Conservation (phyloP, 2,113 vertebrate species). For the Varanus salvator region DNA sequence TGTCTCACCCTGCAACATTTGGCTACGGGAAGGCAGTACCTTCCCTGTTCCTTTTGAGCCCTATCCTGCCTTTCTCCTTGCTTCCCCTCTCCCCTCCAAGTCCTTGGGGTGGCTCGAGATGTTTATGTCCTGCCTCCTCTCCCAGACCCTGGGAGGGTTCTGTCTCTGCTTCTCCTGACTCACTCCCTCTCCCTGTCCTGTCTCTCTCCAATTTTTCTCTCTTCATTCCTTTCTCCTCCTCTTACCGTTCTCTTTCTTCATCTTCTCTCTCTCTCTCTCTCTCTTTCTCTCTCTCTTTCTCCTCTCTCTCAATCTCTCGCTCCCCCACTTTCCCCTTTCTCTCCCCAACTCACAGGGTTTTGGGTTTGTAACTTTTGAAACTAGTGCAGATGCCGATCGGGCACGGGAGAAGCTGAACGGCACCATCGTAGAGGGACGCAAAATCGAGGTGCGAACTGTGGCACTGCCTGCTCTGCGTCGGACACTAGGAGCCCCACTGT, state of each 20-base stretch:
- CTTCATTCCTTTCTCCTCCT: constrained; percentile 14
- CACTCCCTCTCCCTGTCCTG: constrained; percentile 27
- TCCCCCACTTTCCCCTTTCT: constrained; percentile 74
- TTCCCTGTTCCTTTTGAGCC: constrained; percentile 15
- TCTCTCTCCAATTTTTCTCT: constrained; percentile 7
- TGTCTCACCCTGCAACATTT: background rate
- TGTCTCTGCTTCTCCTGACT: constrained; percentile 38
- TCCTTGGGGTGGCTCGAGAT: constrained; percentile 42
- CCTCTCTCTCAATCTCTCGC: constrained; percentile 57
- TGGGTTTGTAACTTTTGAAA: constrained; percentile 99
- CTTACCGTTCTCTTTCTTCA: background rate
- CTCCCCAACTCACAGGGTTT: constrained; percentile 82
- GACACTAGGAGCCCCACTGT: constrained; percentile 1
- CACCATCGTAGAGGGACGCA: constrained; percentile 99
- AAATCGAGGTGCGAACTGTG: constrained; percentile 96
- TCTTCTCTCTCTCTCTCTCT: background rate
- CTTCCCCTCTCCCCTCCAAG: constrained; percentile 62
- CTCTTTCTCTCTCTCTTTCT: background rate
- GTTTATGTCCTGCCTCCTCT: constrained; percentile 35
- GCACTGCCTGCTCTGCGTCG: constrained; percentile 63
- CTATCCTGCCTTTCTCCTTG: constrained; percentile 21
- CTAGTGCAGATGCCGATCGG: constrained; percentile 96
- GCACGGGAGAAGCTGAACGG: constrained; percentile 99
- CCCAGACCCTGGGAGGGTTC: constrained; percentile 39
- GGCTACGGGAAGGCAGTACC: background rate